Percentiles rank a stretch among this genome's conserved stretches.
Evolutionary conservation across 2,888 invertebrate species (phyloP).

Genomic region (Drosophila meridiana): DNA sequence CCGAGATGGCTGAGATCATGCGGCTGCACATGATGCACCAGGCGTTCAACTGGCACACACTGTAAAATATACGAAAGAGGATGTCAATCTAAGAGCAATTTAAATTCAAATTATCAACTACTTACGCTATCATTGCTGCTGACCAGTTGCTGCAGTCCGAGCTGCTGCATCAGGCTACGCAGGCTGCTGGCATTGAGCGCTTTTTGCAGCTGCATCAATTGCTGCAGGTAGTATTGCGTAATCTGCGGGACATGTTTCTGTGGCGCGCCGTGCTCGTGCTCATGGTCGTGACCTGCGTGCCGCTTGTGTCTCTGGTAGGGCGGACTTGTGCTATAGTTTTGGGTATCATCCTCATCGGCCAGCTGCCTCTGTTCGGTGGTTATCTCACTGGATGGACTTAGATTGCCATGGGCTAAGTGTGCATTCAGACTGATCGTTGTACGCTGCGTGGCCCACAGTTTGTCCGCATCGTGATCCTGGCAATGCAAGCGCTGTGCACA

Average conservation of each 20-base stretch:
- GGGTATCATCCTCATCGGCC: constrained; percentile 61
- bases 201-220: constrained; percentile 87
- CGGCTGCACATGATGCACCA: constrained; percentile 77
- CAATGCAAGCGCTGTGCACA: constrained; percentile 92
- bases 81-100: too few species aligned
- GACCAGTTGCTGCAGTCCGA: constrained; percentile 87
- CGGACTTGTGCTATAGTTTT: constrained; percentile 73
- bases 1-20: constrained; percentile 62
- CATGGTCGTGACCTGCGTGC: constrained; percentile 72
- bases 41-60: constrained; percentile 71
- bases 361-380: constrained; percentile 66
- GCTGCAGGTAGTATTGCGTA: constrained; percentile 88
- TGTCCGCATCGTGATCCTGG: constrained; percentile 89
- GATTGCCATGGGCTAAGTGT: constrained; percentile 62
- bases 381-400: constrained; percentile 70
- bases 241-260: constrained; percentile 82
- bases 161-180: constrained; percentile 88
- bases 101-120: not conserved
- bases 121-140: constrained; percentile 62
- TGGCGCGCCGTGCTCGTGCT: constrained; percentile 51
- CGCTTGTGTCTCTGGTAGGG: constrained; percentile 78
- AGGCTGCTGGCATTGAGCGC: constrained; percentile 88
- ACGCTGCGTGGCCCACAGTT: constrained; percentile 61
- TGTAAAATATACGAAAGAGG: constrained; percentile 14
- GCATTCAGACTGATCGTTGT: constrained; percentile 69